Evolutionary conservation across 2,888 invertebrate genomes (phyloP).

Genomic region (Baronia brevicornis): DNA sequence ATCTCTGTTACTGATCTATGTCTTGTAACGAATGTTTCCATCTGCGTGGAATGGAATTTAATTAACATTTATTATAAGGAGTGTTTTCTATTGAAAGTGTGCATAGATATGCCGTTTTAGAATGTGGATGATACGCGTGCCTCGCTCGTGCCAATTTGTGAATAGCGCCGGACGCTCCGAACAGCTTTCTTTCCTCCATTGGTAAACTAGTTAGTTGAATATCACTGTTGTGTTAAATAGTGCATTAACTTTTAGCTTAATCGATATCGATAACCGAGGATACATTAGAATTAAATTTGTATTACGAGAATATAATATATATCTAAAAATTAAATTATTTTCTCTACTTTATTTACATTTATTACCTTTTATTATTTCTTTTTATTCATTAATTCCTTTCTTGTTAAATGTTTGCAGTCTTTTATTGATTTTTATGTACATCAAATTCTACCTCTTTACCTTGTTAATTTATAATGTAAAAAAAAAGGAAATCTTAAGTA

Average conservation of each 20-base stretch:
- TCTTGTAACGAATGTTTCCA: conserved; percentile 3
- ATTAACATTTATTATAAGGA: conserved; percentile 18
- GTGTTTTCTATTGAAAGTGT: conserved; percentile 20
- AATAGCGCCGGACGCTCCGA: conserved; percentile 67
- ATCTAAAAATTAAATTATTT: no score
- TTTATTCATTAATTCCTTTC: no score
- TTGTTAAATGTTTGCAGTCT: no score
- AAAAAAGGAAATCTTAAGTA: no score
- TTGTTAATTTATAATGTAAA: no score
- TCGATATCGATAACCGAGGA: conserved; percentile 45
- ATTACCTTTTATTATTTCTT: no score
- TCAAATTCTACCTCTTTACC: no score
- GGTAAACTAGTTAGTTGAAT: conserved; percentile 69
- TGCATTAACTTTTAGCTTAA: conserved; percentile 28
- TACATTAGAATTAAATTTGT: no score
- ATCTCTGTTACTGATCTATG: conserved; percentile 37
- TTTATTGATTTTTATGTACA: no score
- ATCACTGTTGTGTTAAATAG: conserved; percentile 58
- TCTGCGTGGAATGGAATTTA: conserved; percentile 10
- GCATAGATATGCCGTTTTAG: conserved; percentile 28
- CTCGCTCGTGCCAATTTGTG: conserved; percentile 74
- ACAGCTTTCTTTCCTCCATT: conserved; percentile 71
- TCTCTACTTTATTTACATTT: no score
- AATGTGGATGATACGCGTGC: conserved; percentile 47
- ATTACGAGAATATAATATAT: no score